These are phyloP conservation scores for Aphodius granarius DNA, from an alignment of 2,888 invertebrate genomes.

Conservation along the genomic window DNA sequence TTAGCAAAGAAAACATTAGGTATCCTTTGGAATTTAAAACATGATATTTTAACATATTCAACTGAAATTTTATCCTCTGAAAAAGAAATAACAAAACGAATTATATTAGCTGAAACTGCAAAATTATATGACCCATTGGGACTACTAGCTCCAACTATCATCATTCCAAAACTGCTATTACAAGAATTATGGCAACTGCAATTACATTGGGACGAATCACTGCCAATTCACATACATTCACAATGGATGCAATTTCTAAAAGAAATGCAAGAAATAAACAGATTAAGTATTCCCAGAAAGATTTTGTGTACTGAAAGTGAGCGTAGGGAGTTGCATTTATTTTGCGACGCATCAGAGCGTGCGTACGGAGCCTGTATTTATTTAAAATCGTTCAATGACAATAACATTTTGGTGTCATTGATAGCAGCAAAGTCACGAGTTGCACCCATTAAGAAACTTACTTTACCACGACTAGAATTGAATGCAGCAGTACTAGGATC, in stretches of 20 bases:
- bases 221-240: neutral
- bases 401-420: neutral
- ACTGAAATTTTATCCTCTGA: neutral
- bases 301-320: neutral
- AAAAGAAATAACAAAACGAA: neutral
- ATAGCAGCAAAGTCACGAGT: slow-evolving; percentile 8
- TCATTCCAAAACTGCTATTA: slow-evolving; percentile 4
- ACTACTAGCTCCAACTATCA: neutral
- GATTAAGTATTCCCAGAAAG: neutral
- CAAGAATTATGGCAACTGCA: slow-evolving; percentile 7
- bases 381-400: neutral
- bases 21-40: neutral
- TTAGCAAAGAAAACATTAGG: neutral
- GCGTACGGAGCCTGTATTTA: neutral
- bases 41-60: neutral
- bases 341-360: neutral
- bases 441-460: neutral
- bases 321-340: neutral
- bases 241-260: slow-evolving; percentile 4
- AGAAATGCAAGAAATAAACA: neutral
- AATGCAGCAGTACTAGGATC: slow-evolving; percentile 19
- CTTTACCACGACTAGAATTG: slow-evolving; percentile 13
- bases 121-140: slow-evolving; percentile 12
- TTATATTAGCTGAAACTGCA: neutral
- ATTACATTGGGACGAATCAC: neutral